Percentiles rank a stretch among this genome's conserved stretches.
Evolutionary conservation across 2,888 invertebrate species (phyloP).

Genomic region (Eilema griseolum): DNA sequence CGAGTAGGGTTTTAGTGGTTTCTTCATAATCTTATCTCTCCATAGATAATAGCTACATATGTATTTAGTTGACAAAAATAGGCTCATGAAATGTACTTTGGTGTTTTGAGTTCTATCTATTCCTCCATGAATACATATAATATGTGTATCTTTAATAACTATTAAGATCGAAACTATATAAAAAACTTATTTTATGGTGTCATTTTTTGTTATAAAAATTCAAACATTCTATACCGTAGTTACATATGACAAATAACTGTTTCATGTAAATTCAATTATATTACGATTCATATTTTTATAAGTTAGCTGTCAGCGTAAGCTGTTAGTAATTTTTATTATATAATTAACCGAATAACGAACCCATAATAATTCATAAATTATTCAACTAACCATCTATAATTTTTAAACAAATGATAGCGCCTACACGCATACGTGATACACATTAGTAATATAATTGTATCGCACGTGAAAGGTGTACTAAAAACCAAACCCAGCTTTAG

Average conservation of each 20-base stretch:
- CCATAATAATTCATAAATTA: slow-evolving; percentile 40
- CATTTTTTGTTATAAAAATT: neutral
- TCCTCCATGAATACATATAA: too few species aligned
- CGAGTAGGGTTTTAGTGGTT: too few species aligned
- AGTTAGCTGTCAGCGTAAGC: slow-evolving; percentile 8
- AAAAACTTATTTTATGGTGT: neutral
- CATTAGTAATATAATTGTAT: slow-evolving; percentile 39
- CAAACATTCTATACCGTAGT: neutral
- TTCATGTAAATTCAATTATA: neutral
- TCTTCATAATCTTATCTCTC: neutral
- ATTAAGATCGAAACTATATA: neutral
- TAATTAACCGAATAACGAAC: slow-evolving; percentile 45
- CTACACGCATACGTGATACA: slow-evolving; percentile 45
- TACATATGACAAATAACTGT: neutral
- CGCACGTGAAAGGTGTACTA: slow-evolving; percentile 39
- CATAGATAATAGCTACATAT: too few species aligned
- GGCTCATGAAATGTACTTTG: too few species aligned
- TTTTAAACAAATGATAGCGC: slow-evolving; percentile 53
- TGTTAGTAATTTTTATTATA: slow-evolving; percentile 15
- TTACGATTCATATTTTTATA: slow-evolving; percentile 5
- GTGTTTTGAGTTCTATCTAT: too few species aligned
- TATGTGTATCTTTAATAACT: too few species aligned
- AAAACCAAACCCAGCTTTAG: neutral
- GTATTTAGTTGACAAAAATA: too few species aligned
- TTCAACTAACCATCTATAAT: slow-evolving; percentile 43